Conservation (phyloP, 2,113 vertebrate species). For the Arenaria interpres region DNA sequence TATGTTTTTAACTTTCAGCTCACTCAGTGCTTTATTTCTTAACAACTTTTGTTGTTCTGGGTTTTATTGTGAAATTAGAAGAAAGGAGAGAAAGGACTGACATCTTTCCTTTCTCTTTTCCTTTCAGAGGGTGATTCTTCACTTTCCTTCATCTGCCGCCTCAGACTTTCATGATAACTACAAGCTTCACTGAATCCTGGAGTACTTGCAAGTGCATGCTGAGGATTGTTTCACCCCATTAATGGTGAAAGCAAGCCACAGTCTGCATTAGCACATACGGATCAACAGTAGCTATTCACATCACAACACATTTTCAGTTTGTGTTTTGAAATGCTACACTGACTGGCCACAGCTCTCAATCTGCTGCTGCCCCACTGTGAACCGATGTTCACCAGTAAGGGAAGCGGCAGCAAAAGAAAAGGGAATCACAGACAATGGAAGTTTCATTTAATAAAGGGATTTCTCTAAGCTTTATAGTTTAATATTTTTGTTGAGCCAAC, state of each 20-base stretch:
- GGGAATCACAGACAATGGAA: background rate
- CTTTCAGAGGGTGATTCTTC: background rate
- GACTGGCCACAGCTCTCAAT: background rate
- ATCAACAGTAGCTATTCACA: constrained; percentile 32
- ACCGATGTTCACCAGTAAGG: background rate
- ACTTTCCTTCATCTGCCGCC: background rate
- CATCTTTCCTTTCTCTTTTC: background rate
- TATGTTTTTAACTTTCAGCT: background rate
- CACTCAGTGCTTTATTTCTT: background rate
- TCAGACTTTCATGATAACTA: constrained; percentile 1
- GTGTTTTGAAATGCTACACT: constrained; percentile 48
- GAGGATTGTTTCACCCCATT: constrained; percentile 34
- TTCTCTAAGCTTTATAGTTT: background rate
- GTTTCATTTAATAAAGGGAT: background rate
- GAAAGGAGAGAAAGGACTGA: background rate
- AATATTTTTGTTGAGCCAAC: background rate
- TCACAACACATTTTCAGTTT: constrained; percentile 54
- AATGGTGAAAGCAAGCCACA: constrained; percentile 16
- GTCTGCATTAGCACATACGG: background rate
- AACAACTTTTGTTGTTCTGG: background rate
- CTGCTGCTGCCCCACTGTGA: background rate
- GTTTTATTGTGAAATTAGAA: background rate
- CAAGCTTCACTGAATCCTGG: constrained; percentile 28
- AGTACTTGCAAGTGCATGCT: constrained; percentile 1
- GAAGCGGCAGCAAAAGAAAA: background rate